phyloP scores from a whole-genome alignment of 2,797 vertebrate genomes.

The Kryptolebias ocellatus region DNA sequence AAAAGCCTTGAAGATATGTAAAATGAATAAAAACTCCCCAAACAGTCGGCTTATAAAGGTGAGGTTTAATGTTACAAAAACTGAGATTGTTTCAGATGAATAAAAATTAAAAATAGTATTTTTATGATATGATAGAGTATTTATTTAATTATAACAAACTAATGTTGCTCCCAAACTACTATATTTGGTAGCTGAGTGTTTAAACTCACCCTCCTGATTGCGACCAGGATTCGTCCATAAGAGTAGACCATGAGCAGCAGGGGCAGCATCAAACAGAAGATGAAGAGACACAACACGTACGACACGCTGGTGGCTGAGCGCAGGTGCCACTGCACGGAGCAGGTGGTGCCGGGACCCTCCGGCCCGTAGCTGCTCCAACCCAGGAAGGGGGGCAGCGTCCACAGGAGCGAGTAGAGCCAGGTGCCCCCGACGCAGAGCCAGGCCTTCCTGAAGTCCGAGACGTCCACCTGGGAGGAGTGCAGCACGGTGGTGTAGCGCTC shows the following conservation, averaged over 20 bases:
- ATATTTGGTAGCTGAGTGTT: neutral
- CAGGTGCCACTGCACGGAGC: constrained; percentile 84
- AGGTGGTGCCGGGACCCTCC: constrained; percentile 83
- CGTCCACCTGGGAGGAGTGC: constrained; percentile 69
- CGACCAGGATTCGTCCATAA: constrained; percentile 76
- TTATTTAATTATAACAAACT: too few relatives aligned
- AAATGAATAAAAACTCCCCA: too few relatives aligned
- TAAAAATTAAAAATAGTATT: too few relatives aligned
- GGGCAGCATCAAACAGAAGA: constrained; percentile 84
- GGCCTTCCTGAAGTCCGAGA: constrained; percentile 82
- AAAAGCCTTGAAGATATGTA: too few relatives aligned
- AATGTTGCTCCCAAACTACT: too few relatives aligned
- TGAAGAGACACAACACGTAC: constrained; percentile 84
- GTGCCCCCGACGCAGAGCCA: constrained; percentile 79
- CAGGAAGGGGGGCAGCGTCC: constrained; percentile 80
- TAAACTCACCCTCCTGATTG: constrained; percentile 79
- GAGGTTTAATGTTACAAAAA: too few relatives aligned
- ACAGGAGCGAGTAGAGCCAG: constrained; percentile 83
- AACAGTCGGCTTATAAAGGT: too few relatives aligned
- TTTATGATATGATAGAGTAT: too few relatives aligned
- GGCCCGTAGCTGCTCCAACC: constrained; percentile 86
- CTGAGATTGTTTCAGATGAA: too few relatives aligned
- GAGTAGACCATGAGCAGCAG: constrained; percentile 83
- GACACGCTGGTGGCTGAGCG: constrained; percentile 74
- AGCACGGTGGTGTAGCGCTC: constrained; percentile 79